Base-by-base conservation (phyloP, 2,113 vertebrate genomes). In the Numenius arquata region DNA sequence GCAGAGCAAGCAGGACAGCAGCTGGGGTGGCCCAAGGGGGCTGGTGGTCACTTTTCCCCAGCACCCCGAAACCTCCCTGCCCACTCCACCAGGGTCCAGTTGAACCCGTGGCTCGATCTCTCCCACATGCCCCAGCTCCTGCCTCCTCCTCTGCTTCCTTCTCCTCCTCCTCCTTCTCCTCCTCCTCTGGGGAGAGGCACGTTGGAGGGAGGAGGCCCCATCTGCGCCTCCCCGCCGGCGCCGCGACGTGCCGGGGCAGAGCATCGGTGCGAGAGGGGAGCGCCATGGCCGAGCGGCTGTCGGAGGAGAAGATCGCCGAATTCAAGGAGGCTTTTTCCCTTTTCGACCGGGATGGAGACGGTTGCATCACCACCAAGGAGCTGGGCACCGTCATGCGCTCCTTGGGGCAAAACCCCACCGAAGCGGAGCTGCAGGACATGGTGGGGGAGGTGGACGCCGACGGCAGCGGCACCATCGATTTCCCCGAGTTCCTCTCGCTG, bases 321-420 rank as follows among this genome's bases (percentile, higher is more conserved):
- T 99, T 99, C 96, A 99, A 98, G 96, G 99, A 99, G 89, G 99
- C 99, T 12, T 99, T 99, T 62, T 98, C 98, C 94, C 98, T 99
- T 91, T 99, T 99, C 9, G 98, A 99, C 97, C 98, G 98, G 79
- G 98, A 99, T 11, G 99, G 99, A 7, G 98, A 99, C 1, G 99
- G 99, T 58, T 98, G 98, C 93, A 99, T 99, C 98, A 99, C 96
- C 92, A 98, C 98, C 36, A 97, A 97, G 96, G 99, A 99, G 96
- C 56, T 99, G 72, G 99, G 99, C 63, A 99, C 98, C 5, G 99
- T 99, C 88, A 99, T 99, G 98, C 97, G 98, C 94, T 99, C 98
- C 12, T 93, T 99, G 96, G 99, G 99, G 20, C 98, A 99, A 91
- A 99, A 99, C 95, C 98, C 98, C 83, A 99, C 98, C 8, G 98